Evolutionary conservation across 53 echinoderm and acorn worm genomes (phyloP), one percentile per base, ranked within the genome.

Genomic region (Temnopleurus reevesii): DNA sequence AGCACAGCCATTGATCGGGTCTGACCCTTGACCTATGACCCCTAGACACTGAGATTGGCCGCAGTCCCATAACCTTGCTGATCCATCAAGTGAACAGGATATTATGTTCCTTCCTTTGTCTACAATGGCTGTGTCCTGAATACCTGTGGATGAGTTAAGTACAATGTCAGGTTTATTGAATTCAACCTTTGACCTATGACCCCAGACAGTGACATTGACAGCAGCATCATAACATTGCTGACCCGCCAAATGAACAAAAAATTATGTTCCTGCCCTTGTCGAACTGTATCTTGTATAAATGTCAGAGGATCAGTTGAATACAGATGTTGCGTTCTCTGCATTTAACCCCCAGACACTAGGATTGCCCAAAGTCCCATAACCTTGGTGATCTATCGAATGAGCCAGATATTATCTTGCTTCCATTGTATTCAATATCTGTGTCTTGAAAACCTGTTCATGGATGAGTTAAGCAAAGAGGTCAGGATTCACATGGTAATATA

Each of bases 31-130:
- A 90, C 91, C 90, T 33, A 99, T 59, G 12, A 91, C 89, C 23
- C 79, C 96, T 59, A 99, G 89, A 63, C 99, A 96, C 55, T 91
- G 84, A 47, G 92, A 79, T 53, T 92, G 90, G 12, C 99, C 96
- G 86, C 99, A 99, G 76, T 99, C 96, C 99, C 99, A 99, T 21
- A 99, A 65, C 59, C 95, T 86, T 13, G 96, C 99, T 29, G 92
- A 63, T 28, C 99, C 99, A 77, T 99, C 98, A 13, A 96, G 53
- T 12, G 94, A 93, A 77, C 99, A 93, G 4, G 99, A 96, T 23
- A 99, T 93, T n/a, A 99, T 15, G 51, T 99, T 96, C 34, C 94
- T 90, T 56, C 99, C 99, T 92, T 84, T 91, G 59, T 99, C 99
- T 17, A 99, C 92, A 15, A 99, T 84, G 25, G 91, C 94, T 9